Conservation (phyloP, 1,140 invertebrate species). For the Ceratina japonica region DNA sequence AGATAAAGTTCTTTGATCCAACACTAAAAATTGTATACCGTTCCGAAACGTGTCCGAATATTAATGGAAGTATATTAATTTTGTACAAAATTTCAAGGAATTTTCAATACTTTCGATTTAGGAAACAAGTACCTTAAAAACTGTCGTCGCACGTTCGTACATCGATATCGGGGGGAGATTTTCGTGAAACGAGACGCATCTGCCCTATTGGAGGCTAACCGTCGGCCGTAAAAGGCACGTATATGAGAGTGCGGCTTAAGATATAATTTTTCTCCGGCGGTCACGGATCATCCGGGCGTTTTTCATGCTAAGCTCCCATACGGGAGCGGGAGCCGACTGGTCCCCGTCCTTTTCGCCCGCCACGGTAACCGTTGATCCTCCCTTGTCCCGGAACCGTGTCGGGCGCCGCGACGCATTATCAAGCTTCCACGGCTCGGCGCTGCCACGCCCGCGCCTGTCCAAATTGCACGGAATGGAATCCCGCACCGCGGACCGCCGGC, state of each 20-base stretch:
- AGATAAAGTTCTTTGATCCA: no score
- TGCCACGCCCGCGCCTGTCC: constrained; percentile 38
- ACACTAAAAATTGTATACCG: no score
- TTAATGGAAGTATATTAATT: no score
- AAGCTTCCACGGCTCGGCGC: constrained; percentile 51
- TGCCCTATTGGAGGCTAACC: background rate
- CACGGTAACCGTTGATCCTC: constrained; percentile 36
- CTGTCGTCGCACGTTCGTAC: no score
- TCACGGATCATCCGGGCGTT: constrained; percentile 69
- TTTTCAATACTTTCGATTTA: no score
- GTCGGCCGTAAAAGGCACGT: constrained; percentile 12
- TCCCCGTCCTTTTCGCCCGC: constrained; percentile 36
- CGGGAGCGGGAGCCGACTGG: constrained; percentile 43
- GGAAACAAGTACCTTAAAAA: no score
- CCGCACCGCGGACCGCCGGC: constrained; percentile 43
- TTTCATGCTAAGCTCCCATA: constrained; percentile 71
- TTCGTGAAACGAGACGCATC: no score
- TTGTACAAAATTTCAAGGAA: no score
- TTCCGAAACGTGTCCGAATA: no score
- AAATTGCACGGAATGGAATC: constrained; percentile 66
- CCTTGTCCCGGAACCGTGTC: constrained; percentile 43
- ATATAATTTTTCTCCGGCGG: constrained; percentile 69
- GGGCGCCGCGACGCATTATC: constrained; percentile 53
- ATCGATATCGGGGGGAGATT: no score
- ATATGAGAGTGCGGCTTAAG: constrained; percentile 23